A percentile compares a stretch with the other conserved stretches of the same genome.
phyloP scores from a whole-genome alignment of 2,888 invertebrate species.

The Xestoiulus laeticollis region DNA sequence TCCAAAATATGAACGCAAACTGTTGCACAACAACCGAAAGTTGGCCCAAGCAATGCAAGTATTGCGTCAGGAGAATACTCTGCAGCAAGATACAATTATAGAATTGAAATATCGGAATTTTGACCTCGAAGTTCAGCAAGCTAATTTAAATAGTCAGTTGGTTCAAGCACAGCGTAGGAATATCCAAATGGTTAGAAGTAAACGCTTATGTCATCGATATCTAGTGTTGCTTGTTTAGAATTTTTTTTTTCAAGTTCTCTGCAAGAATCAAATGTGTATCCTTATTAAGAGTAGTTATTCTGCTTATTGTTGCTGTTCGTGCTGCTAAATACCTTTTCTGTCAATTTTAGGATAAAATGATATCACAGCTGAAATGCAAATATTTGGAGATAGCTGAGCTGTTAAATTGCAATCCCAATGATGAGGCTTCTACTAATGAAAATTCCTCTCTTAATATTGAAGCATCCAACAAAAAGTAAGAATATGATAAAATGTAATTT shows the following conservation, averaged over 20 bases:
- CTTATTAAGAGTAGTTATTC: no score
- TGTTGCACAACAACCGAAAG: background rate
- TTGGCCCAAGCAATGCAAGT: background rate
- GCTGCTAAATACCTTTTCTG: no score
- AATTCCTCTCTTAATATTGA: background rate
- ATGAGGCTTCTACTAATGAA: background rate
- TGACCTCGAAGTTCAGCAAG: background rate
- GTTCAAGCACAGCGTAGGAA: background rate
- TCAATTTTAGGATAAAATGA: background rate
- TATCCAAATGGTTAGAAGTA: background rate
- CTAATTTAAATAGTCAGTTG: background rate
- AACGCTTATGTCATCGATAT: no score
- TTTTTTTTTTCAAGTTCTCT: no score
- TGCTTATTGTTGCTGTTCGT: no score
- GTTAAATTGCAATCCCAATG: background rate
- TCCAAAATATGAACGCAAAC: background rate
- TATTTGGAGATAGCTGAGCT: background rate
- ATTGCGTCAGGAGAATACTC: background rate
- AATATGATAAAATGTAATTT: background rate
- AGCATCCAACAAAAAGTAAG: background rate
- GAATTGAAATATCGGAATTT: background rate
- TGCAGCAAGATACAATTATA: background rate
- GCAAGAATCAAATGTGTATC: no score
- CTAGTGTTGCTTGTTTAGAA: no score
- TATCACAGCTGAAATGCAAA: background rate